phyloP scores from a whole-genome alignment of 2,113 vertebrate species.

The Bubo blakistoni region DNA sequence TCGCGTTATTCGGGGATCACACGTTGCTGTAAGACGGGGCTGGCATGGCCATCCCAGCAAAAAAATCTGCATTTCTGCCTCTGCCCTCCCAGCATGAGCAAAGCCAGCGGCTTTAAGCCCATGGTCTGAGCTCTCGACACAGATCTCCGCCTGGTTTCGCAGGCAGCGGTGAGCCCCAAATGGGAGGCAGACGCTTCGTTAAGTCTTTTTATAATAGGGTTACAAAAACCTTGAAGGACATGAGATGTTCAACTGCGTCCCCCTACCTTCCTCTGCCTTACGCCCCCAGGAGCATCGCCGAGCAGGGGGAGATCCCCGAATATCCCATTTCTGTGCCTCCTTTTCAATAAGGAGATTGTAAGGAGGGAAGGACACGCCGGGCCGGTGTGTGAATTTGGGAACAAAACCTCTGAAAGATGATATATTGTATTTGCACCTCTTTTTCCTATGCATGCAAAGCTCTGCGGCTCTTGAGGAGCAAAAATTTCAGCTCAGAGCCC shows the following conservation, averaged over 20 bases:
- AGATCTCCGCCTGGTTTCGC: neutral
- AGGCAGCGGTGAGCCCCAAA: neutral
- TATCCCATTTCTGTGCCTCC: neutral
- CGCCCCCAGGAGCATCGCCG: rapidly evolving
- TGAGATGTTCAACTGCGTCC: neutral
- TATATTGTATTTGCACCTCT: neutral
- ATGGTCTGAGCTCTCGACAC: rapidly evolving
- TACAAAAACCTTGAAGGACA: neutral
- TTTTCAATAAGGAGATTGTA: neutral
- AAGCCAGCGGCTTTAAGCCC: neutral
- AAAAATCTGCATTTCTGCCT: neutral
- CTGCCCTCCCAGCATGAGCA: neutral
- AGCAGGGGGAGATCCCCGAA: neutral
- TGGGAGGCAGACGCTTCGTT: neutral
- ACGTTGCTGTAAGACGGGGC: rapidly evolving
- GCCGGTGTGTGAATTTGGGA: neutral
- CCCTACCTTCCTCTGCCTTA: neutral
- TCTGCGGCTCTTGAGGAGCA: rapidly evolving
- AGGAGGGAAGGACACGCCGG: rapidly evolving
- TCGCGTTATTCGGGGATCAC: rapidly evolving
- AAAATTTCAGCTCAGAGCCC: neutral
- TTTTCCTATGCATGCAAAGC: rapidly evolving
- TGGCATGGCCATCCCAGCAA: rapidly evolving
- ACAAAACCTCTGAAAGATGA: neutral
- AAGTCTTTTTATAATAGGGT: neutral